Base-by-base conservation (phyloP, 2,888 invertebrate genomes). In the Didymodactylos carnosus region DNA sequence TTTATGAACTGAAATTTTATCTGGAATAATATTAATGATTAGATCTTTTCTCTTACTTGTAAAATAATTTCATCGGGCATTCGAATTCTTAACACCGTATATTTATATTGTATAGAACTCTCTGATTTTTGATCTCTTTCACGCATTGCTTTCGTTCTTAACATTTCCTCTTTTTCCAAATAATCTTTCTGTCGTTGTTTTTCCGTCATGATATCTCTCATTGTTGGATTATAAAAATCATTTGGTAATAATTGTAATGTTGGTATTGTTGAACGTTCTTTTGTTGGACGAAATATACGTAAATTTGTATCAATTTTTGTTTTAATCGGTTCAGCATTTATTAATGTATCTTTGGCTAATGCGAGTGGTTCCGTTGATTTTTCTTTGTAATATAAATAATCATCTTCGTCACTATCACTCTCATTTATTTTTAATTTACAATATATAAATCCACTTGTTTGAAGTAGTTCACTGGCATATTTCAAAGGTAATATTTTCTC, bases 101-200 rank as follows among this genome's bases (percentile, higher is more conserved):
- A 95, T 80, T 89, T 89, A 82, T 92, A 93, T 83, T 46, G 43
- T 6, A 25, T 8, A 41, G 39, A 86, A 81, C 90, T 87, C 79
- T 90, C 90, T 72, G 90, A 85, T 76, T 88, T 83, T 80, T 91
- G 91, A 76, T 94, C 92, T 77, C 90, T 89, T 80, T 94, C 93
- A 29, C 94, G 85, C 93, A 95, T 95, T 4, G 92, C 93, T 82
- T 92, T 93, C 0, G 95, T 95, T 79, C 92, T 86, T 11, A 97
- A 84, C 85, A 91, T 89, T 81, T 91, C 88, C 80, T 89, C 88
- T 79, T 87, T 89, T 80, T 93, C 93, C 46, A 90, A 86, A 3
- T 88, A 88, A 82, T 92, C 91, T 23, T 87, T 80, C 71, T 79
- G 77, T 16, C 79, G 73, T 76, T 80, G 80, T 76, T 82, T 81